Base-by-base conservation (phyloP, 2,797 vertebrate genomes). In the Peromyscus attwateri region DNA sequence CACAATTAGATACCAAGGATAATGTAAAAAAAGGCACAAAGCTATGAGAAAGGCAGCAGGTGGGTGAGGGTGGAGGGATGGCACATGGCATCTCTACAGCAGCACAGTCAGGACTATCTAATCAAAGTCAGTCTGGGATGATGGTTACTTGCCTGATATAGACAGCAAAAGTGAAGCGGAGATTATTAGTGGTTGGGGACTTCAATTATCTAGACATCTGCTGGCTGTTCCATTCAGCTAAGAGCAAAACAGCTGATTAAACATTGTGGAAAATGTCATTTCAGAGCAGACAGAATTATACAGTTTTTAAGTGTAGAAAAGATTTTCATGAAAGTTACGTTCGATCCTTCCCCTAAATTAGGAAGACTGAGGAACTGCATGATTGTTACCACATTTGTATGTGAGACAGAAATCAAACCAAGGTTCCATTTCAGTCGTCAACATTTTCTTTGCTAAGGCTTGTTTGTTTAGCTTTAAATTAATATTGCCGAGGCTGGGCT, bases 211-310 rank as follows among this genome's bases (percentile, higher is more conserved):
- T 93, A 66, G 37, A 95, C 84, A 93, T 95, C 60, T 87, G 81
- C 17, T 87, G 60, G 27, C 21, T 60, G 34, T 52, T 97, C 93
- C 43, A 79, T 85, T 95, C 87, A 93, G 49, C 37, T 76, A 82
- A 91, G 25, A 21, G 52, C 6, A 85, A 95, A 89, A 89, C n/a
- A 94, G 75, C 29, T 77, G 29, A 97, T 89, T 93, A 95, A 95
- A 87, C 40, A 62, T 85, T 64, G 55, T 43, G 83, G n/a, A 70
- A 93, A 96, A 70, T 71, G 31, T 76, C 49, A 64, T n/a, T 96
- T 87, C 71, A 81, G 17, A 90, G 70, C n/a, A 93, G 70, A 94
- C 1, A 81, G 23, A 84, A 83, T 89, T 52, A 85, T 34, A 73
- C 55, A 80, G 34, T 92, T 73, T 76, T 76, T 55, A 80, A 75